Evolutionary conservation across 2,113 vertebrate species (phyloP), one percentile per base, ranked within the genome.

Genomic region (Pomatostomus ruficeps): DNA sequence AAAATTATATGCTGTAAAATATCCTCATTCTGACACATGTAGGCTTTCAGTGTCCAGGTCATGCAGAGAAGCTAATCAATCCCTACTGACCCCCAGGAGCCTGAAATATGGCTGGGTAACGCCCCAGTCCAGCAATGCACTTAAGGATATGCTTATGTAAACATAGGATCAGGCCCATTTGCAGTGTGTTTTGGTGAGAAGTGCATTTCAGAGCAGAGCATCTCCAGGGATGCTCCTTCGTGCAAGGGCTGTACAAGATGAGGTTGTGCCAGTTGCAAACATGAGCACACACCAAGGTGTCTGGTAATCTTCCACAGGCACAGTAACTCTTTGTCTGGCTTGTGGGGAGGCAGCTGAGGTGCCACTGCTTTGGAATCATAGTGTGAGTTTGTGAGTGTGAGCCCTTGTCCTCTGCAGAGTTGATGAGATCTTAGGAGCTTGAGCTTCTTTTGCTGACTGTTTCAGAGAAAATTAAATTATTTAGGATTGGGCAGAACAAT

Each of bases 131-230:
- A 95, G 84, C 74, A 82, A 89, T 85, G 74, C 93, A 95, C 93
- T 95, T 93, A 93, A 63, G 85, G 62, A 74, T 86, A 84, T 81
- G 59, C 65, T 92, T 71, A 16, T 59, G 26, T 93, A 93, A 96
- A 96, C 65, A 75, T 1, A 63, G 5, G 6, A 51, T 43, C 49
- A 13, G 46, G 63, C 36, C 72, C 35, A 20, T 81, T 88, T 90
- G 57, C 45, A 49, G 45, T 35, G 15, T 2, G 0, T 31, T 81
- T 81, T 75, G 77, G 63, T 9, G 12, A 83, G 72, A 83, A 74
- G 38, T 65, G 43, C 25, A 5, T 92, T 86, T 91, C 15, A 25
- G 57, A 43, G 31, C 5, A 35, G 22, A 83, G 31, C 65, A 81
- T 65, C 68, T 84, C 57, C 7, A 65, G 46, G 52, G 65, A 52